Conservation (phyloP, 2,113 vertebrate genomes). For the Alethe diademata region DNA sequence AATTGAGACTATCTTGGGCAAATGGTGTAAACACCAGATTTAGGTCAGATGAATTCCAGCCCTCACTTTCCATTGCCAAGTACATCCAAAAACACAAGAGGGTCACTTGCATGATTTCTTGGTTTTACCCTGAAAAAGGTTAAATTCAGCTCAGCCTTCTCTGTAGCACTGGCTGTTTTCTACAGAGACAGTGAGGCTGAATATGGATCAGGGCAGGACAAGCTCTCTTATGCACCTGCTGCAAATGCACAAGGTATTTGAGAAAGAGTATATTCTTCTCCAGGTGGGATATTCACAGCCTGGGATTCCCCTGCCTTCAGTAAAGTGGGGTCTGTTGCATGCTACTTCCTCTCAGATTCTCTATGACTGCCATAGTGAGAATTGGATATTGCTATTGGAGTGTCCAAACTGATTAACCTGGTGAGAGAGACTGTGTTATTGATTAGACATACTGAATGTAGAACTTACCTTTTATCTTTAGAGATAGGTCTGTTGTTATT, state of each 20-base stretch:
- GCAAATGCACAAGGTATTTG: neutral
- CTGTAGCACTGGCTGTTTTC: neutral
- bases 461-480: slow-evolving; percentile 33
- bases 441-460: neutral
- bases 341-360: neutral
- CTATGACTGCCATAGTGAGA: neutral
- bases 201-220: neutral
- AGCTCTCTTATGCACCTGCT: neutral
- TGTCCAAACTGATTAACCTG: neutral
- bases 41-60: neutral
- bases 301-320: neutral
- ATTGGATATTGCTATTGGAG: neutral
- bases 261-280: neutral
- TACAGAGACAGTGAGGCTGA: neutral
- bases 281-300: neutral
- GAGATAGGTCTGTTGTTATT: slow-evolving; percentile 23
- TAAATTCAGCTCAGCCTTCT: neutral
- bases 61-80: neutral
- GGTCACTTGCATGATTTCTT: neutral
- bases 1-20: neutral
- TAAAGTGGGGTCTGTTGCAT: accelerated
- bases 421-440: slow-evolving; percentile 8
- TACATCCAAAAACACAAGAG: neutral
- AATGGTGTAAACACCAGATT: neutral
- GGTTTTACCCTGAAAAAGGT: neutral